Evolutionary conservation across 2,113 vertebrate genomes (phyloP), one percentile per base, ranked within the genome.

Genomic region (Esox niger): DNA sequence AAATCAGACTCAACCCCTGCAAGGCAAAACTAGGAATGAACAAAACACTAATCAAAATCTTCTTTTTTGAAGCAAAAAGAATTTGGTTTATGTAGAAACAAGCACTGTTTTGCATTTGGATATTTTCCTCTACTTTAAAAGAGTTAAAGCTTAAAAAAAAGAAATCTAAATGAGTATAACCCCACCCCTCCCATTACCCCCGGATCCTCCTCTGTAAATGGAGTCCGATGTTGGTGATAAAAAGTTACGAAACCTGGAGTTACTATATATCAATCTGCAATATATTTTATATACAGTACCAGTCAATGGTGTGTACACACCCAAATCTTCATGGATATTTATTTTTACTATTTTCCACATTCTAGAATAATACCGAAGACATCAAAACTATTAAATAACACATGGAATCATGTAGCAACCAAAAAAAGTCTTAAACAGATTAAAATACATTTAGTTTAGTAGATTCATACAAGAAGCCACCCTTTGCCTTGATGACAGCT

Each of bases 21-120:
- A 54, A 38, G 71, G 67, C 59, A 64, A 47, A 26, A 62, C 70
- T 69, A 62, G 69, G 75, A 91, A 90, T 81, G 80, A 91, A 80
- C 79, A 85, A 84, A 87, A 88, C 83, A 90, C 80, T 81, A 71
- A 64, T 84, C 75, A 78, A 75, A 64, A 2, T 26, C 80, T 83
- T 86, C 65, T 86, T 91, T 86, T 79, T 91, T 90, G 93, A 92
- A 91, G 86, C 91, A 92, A 94, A 92, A 88, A 81, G 62, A 84
- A 84, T 94, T 93, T 94, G 90, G 92, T 94, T 94, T 93, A 93
- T 94, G 91, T 93, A 94, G 90, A 93, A 94, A 95, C 92, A 92
- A 93, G 89, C 78, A 89, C 91, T 91, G 88, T 86, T 92, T 94
- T 94, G 90, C 91, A 93, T 92, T 91, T 93, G 88, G 91, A 85